phyloP scores from a whole-genome alignment of 2,113 vertebrate species.

The Paramisgurnus dabryanus region DNA sequence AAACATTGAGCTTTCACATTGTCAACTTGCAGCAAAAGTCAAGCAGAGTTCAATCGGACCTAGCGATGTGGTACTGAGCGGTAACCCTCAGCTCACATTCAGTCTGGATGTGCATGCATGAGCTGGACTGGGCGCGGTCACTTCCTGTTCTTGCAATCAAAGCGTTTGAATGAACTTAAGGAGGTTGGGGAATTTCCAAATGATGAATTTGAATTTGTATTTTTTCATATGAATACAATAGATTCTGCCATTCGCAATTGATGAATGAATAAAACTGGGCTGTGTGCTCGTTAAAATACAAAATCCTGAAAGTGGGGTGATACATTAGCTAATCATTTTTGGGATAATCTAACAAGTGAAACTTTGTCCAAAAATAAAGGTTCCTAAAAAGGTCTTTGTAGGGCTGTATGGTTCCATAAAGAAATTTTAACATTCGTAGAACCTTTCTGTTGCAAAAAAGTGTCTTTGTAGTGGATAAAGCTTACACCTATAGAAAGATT shows the following conservation, averaged over 20 bases:
- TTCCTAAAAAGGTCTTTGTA: too few relatives aligned
- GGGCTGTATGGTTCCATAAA: too few relatives aligned
- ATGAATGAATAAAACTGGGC: slow-evolving; percentile 70
- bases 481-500: too few relatives aligned
- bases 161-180: slow-evolving; percentile 21
- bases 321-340: slow-evolving; percentile 12
- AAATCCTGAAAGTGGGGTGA: slow-evolving; percentile 53
- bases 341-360: neutral
- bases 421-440: too few relatives aligned
- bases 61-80: slow-evolving; percentile 62
- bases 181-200: slow-evolving; percentile 41
- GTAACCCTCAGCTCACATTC: slow-evolving; percentile 57
- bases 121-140: slow-evolving; percentile 49
- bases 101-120: slow-evolving; percentile 70
- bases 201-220: slow-evolving; percentile 54
- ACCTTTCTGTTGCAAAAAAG: too few relatives aligned
- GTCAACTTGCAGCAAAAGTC: slow-evolving; percentile 96
- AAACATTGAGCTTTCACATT: slow-evolving; percentile 84
- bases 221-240: slow-evolving; percentile 77
- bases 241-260: slow-evolving; percentile 93
- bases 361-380: too few relatives aligned
- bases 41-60: slow-evolving; percentile 71
- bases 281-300: slow-evolving; percentile 69
- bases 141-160: slow-evolving; percentile 26
- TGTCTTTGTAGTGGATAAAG: too few relatives aligned